phyloP scores from a whole-genome alignment of 2,797 vertebrate genomes.

The Glyptemys insculpta region DNA sequence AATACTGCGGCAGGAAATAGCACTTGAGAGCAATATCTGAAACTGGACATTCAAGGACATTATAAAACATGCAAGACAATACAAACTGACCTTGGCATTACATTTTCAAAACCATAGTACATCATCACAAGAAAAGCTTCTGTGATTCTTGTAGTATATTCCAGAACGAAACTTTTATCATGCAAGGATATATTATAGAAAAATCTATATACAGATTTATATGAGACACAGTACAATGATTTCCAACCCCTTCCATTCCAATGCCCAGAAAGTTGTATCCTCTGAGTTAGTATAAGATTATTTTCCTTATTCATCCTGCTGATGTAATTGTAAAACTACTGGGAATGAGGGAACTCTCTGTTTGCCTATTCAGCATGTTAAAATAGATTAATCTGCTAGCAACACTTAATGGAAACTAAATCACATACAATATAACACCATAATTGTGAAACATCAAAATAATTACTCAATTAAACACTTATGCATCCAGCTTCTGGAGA shows the following conservation, averaged over 20 bases:
- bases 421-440: constrained; percentile 68
- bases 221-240: constrained; percentile 1
- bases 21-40: not conserved
- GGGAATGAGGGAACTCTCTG: constrained; percentile 69
- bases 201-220: not conserved
- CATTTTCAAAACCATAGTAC: not conserved
- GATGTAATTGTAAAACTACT: constrained; percentile 68
- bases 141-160: not conserved
- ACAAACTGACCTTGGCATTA: not conserved
- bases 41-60: not conserved
- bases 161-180: not conserved
- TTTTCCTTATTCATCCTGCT: constrained; percentile 59
- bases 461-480: constrained; percentile 67
- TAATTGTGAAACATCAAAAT: constrained; percentile 74
- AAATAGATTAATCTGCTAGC: constrained; percentile 77
- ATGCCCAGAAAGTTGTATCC: not conserved
- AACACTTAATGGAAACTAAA: constrained; percentile 79
- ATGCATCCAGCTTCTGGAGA: not conserved
- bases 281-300: constrained; percentile 47
- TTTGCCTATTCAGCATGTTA: constrained; percentile 76
- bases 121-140: not conserved
- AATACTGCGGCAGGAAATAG: not conserved
- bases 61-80: not conserved
- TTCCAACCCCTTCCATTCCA: not conserved
- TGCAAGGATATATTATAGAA: not conserved